Conservation (phyloP, 2,797 vertebrate genomes). For the Rhynchotus rufescens region DNA sequence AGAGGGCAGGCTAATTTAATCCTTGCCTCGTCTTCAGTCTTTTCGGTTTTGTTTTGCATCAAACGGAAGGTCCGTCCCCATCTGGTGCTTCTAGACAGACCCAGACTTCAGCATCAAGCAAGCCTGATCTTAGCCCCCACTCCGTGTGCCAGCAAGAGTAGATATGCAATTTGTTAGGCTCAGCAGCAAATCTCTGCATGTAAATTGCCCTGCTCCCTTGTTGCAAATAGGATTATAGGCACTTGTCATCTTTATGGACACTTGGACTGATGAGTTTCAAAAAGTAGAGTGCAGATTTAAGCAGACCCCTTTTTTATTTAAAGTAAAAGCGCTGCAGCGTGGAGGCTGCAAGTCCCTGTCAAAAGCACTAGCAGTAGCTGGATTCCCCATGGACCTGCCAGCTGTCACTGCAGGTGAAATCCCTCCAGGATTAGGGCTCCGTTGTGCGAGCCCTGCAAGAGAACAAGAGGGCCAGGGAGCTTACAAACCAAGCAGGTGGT, state of each 20-base stretch:
- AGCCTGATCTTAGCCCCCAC: conserved; percentile 6
- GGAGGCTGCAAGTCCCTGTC: not conserved
- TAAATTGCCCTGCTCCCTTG: not conserved
- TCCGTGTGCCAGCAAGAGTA: conserved; percentile 22
- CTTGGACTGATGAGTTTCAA: not conserved
- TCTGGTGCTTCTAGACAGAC: not conserved
- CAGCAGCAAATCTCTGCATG: not conserved
- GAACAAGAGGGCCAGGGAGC: not conserved
- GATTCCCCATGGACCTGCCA: not conserved
- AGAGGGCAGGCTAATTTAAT: not conserved
- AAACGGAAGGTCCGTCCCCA: not conserved
- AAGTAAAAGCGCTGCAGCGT: not conserved
- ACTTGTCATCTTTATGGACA: not conserved
- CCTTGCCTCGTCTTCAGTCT: not conserved
- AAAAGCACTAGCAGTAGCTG: not conserved
- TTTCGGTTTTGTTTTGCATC: not conserved
- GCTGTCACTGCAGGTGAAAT: not conserved
- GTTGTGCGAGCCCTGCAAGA: fast-evolving
- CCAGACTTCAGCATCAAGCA: not conserved
- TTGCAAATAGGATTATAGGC: not conserved
- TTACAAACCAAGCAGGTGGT: not conserved
- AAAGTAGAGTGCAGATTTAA: not conserved
- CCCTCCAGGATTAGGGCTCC: not conserved
- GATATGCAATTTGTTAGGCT: not conserved
- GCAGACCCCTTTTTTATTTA: not conserved